Evolutionary conservation across 2,797 vertebrate species (phyloP), one percentile per base, ranked within the genome.

Genomic region (Bradypus variegatus): DNA sequence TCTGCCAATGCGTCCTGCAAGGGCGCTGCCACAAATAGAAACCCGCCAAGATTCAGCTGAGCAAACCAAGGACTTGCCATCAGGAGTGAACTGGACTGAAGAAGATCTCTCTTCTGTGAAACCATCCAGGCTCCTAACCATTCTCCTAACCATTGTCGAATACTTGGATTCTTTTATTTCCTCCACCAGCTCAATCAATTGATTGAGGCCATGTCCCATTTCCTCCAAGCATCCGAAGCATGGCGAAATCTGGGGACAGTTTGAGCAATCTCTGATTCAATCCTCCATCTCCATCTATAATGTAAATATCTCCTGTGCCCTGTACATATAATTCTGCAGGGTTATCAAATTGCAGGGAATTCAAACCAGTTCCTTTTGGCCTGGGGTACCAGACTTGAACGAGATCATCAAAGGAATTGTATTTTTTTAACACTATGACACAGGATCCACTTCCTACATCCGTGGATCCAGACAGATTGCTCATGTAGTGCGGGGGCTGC

Each of bases 231-330:
- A 99, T 96, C 99, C 99, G 99, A 38, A 98, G 72, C 88, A 98
- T 96, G 95, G 97, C 94, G 86, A 98, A 97, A 55, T 98, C 98
- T 92, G 97, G 95, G 27, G 98, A 98, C 31, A 99, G 96, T 96
- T 99, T 99, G 70, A 99, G 97, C 92, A 99, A 97, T 58, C 99
- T 98, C 97, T 99, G 99, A 97, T 99, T 99, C 96, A 98, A 93
- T 31, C 99, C 99, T 33, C 99, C 99, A 0, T 99, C 99, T 33
- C 99, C 99, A 70, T 99, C 99, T 81, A 99, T 99, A 3, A 99
- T 97, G 91, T 99, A 99, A 8, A 99, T 96, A 81, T 99, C 98
- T 92, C 98, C 98, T 1, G 97, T 98, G 19, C 97, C 95, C 2
- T 99, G 98, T 33, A 99, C 97, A 53, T 98, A 99, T 81, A 99